Conservation (phyloP, 2,888 invertebrate genomes). For the Heliconius cydno region DNA sequence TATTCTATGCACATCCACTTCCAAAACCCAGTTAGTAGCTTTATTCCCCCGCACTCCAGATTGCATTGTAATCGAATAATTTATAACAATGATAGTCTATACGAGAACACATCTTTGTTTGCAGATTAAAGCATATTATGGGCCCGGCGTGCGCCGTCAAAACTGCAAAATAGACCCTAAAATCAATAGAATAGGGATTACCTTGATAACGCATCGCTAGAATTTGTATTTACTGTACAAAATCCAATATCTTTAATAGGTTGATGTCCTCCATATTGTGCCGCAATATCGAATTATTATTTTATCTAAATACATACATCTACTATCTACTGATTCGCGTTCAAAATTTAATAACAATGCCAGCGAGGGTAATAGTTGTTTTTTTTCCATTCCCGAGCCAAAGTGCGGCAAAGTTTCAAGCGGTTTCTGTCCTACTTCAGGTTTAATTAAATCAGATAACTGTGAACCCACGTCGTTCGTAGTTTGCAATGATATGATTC, state of each 20-base stretch:
- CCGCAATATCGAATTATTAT: constrained; percentile 12
- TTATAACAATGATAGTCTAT: constrained; percentile 33
- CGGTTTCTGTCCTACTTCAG: constrained; percentile 32
- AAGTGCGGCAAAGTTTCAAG: constrained; percentile 36
- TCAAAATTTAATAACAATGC: constrained; percentile 24
- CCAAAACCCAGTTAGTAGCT: constrained; percentile 21
- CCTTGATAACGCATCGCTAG: neutral
- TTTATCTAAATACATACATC: constrained; percentile 8
- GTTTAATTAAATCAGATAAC: constrained; percentile 39
- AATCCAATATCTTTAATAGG: constrained; percentile 26
- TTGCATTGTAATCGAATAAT: constrained; percentile 45
- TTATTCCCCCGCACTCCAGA: constrained; percentile 37
- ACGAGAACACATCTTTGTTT: constrained; percentile 28
- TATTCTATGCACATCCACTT: constrained; percentile 14
- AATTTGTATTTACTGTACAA: constrained; percentile 10
- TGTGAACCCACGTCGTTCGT: constrained; percentile 34
- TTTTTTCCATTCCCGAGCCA: constrained; percentile 28
- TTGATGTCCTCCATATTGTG: constrained; percentile 4
- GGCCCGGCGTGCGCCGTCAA: neutral
- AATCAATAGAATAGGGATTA: neutral
- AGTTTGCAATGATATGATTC: constrained; percentile 31
- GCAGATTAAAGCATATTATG: constrained; percentile 21
- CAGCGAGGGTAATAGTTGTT: constrained; percentile 13
- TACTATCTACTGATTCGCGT: constrained; percentile 10
- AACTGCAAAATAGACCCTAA: constrained; percentile 11